Evolutionary conservation across 1,140 invertebrate genomes (phyloP).

Genomic region (Odontomachus brunneus): DNA sequence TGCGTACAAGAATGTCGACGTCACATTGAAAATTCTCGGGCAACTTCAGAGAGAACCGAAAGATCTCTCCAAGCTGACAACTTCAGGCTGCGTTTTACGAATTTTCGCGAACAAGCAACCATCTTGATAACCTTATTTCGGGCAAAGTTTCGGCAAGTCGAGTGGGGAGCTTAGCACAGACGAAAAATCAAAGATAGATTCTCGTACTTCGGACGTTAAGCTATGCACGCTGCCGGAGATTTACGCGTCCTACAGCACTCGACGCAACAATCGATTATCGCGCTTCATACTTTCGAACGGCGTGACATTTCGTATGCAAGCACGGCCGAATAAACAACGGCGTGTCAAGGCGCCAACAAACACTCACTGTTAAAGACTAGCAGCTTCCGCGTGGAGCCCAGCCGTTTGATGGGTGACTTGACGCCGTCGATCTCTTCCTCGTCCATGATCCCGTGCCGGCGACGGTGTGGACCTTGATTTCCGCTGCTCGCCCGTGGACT

Average conservation of each 20-base stretch:
- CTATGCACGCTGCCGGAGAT: too few species aligned
- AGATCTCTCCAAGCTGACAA: too few species aligned
- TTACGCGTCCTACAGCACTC: too few species aligned
- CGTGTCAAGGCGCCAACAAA: not conserved
- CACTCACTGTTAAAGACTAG: slow-evolving; percentile 92
- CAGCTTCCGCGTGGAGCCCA: slow-evolving; percentile 92
- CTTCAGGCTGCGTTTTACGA: too few species aligned
- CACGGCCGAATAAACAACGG: not conserved
- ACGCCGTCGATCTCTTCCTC: slow-evolving; percentile 89
- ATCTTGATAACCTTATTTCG: too few species aligned
- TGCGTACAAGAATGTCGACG: not conserved
- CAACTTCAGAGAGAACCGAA: not conserved
- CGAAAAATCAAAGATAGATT: not conserved
- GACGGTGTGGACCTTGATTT: slow-evolving; percentile 27
- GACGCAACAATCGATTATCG: slow-evolving; percentile 48
- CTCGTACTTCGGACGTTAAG: too few species aligned
- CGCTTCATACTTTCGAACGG: not conserved
- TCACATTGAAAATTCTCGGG: not conserved
- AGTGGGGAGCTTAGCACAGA: too few species aligned
- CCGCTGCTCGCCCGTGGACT: not conserved
- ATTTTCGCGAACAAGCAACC: too few species aligned
- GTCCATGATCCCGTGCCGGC: slow-evolving; percentile 84
- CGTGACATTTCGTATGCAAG: not conserved
- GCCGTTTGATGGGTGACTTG: slow-evolving; percentile 91
- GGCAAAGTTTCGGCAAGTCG: not conserved